Conservation (phyloP, 2,797 vertebrate genomes). For the Cyprinodon diabolis region DNA sequence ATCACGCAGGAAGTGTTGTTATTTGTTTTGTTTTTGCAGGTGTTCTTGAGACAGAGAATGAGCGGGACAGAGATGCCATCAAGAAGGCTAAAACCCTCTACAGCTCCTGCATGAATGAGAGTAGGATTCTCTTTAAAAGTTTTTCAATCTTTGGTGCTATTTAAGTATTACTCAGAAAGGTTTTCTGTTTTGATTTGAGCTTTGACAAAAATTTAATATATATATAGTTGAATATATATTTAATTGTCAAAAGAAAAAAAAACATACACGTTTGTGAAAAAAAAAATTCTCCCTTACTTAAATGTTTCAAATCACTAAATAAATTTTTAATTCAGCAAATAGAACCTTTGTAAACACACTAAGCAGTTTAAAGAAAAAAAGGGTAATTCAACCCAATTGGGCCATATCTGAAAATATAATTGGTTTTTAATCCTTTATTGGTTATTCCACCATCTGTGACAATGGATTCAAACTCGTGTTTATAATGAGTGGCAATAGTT, state of each 20-base stretch:
- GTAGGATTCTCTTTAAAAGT: conserved; percentile 71
- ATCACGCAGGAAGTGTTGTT: conserved; percentile 31
- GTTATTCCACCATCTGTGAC: not conserved
- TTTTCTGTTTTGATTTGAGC: not conserved
- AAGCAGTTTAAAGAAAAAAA: not conserved
- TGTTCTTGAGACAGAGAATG: conserved; percentile 85
- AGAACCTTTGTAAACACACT: not conserved
- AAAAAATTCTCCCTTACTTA: not conserved
- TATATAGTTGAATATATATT: no score
- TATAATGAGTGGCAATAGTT: not conserved
- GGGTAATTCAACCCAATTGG: not conserved
- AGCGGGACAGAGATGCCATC: conserved; percentile 88
- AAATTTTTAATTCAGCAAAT: not conserved
- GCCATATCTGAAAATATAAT: not conserved
- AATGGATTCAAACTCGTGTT: not conserved
- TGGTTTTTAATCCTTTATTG: not conserved
- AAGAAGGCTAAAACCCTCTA: conserved; percentile 92
- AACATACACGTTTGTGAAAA: not conserved
- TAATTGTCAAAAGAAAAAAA: no score
- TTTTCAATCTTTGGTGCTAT: not conserved
- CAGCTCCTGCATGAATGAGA: conserved; percentile 95
- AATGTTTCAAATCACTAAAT: not conserved
- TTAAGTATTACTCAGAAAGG: not conserved
- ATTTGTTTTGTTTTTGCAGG: conserved; percentile 77
- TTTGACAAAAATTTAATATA: not conserved